Base-by-base conservation (phyloP, 2,888 invertebrate genomes). In the Drosophila ezoana region DNA sequence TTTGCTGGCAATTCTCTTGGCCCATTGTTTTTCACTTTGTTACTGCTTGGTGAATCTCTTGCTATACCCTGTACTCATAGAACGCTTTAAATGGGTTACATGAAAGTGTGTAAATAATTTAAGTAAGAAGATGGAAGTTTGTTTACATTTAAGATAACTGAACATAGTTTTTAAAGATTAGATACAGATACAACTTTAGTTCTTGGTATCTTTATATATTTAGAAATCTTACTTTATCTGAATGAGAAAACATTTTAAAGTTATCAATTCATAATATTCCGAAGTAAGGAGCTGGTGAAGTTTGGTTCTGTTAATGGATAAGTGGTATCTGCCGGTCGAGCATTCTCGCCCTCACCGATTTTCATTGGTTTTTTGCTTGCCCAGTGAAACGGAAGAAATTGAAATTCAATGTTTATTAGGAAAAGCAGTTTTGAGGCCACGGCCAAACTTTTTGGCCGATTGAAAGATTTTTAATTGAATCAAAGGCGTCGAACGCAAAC, bases 321-420 rank as follows among this genome's bases (percentile, higher is more conserved):
- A 32, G 40, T 16, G 38, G 53, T 60, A 68, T 53, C 32, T 13
- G 13, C n/a, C 6, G 10, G 48, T 53, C 53, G 14, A 14, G 28
- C 37, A 37, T 1, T 33, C 9, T 10, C n/a, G 0, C 8, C 0
- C 1, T 8, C 1, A 35, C 0, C 4, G 3, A 9, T 14, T 56
- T 60, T 38, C 35, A 40, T 60, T 60, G 43, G n/a, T 4, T 54
- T 52, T 63, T 13, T 52, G 43, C 41, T 32, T 54, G 59, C 59
- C 72, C 51, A 76, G 43, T 68, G 65, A 74, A 70, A 67, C 61
- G 66, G 47, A 72, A 72, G 63, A 75, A 65, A 65, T 68, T 62
- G 37, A 72, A 68, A 52, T 69, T 69, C 48, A 62, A 72, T 73
- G 76, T 76, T 73, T 66, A 71, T 63, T 52, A 47, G 61, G 62